These are phyloP conservation scores for Geotrypetes seraphini DNA, from an alignment of 2,797 vertebrate genomes.

Conservation along the genomic window DNA sequence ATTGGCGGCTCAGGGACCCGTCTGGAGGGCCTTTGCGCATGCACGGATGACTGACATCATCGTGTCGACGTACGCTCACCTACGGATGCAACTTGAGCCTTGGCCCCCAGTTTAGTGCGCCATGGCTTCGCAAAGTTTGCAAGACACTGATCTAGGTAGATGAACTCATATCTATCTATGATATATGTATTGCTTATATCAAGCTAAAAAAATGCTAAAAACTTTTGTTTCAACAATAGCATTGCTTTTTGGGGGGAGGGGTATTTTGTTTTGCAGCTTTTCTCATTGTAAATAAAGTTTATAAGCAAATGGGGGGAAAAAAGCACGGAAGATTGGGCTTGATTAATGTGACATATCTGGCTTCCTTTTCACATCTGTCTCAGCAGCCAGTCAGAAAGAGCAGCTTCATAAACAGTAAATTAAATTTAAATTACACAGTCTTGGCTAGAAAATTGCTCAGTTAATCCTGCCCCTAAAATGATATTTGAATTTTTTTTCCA, in stretches of 20 bases:
- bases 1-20: too few relatives aligned
- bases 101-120: too few relatives aligned
- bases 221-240: too few relatives aligned
- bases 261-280: slow-evolving; percentile 14
- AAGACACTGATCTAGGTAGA: too few relatives aligned
- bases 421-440: slow-evolving; percentile 69
- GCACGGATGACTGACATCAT: too few relatives aligned
- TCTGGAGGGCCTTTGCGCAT: too few relatives aligned
- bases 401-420: slow-evolving; percentile 61
- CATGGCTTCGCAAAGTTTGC: too few relatives aligned
- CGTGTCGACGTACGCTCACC: too few relatives aligned
- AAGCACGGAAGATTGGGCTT: slow-evolving; percentile 58
- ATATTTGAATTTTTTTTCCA: slow-evolving; percentile 27
- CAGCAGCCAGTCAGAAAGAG: slow-evolving; percentile 44
- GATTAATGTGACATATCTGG: slow-evolving; percentile 67
- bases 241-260: too few relatives aligned
- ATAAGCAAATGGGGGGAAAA: slow-evolving; percentile 55
- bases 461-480: slow-evolving; percentile 23
- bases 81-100: too few relatives aligned
- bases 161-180: slow-evolving; percentile 5
- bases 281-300: slow-evolving; percentile 23
- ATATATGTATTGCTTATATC: slow-evolving; percentile 10
- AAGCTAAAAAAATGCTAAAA: too few relatives aligned
- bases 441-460: slow-evolving; percentile 42
- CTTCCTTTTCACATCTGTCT: slow-evolving; percentile 58